These are phyloP conservation scores for Heterotilapia buettikoferi DNA, from an alignment of 2,113 vertebrate genomes.

Conservation along the genomic window DNA sequence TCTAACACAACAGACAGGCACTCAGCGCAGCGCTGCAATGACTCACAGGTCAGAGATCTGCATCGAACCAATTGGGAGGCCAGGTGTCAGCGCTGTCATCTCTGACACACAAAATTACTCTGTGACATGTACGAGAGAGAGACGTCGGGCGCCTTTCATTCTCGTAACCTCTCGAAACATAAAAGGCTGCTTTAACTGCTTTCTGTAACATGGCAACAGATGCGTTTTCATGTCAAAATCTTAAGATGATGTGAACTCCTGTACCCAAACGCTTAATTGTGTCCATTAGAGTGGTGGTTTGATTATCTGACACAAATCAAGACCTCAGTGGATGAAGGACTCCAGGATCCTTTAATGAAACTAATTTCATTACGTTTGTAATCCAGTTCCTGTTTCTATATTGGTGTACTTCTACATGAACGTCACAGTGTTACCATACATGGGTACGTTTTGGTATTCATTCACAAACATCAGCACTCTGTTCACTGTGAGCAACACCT, in stretches of 20 bases:
- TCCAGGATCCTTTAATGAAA: neutral
- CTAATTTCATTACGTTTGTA: neutral
- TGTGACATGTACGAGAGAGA: neutral
- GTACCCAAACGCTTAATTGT: neutral
- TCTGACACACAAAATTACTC: neutral
- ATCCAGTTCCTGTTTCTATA: neutral
- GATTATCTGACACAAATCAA: neutral
- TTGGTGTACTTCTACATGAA: neutral
- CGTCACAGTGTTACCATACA: neutral
- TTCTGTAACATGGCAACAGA: neutral
- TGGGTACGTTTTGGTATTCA: neutral
- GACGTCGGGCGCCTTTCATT: neutral
- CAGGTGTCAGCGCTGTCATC: constrained; percentile 17
- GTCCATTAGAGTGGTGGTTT: neutral
- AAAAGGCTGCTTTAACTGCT: neutral
- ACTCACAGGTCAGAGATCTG: constrained; percentile 17
- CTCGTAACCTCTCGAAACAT: neutral
- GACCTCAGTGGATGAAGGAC: neutral
- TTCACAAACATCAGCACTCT: neutral
- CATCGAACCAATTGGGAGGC: neutral
- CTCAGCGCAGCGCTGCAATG: neutral
- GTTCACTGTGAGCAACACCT: neutral
- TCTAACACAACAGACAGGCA: neutral
- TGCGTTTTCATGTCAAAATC: neutral
- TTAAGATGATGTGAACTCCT: neutral